Base-by-base conservation (phyloP, 37 sponge, comb jelly and placozoan species). In the Aplysina aerophoba region DNA sequence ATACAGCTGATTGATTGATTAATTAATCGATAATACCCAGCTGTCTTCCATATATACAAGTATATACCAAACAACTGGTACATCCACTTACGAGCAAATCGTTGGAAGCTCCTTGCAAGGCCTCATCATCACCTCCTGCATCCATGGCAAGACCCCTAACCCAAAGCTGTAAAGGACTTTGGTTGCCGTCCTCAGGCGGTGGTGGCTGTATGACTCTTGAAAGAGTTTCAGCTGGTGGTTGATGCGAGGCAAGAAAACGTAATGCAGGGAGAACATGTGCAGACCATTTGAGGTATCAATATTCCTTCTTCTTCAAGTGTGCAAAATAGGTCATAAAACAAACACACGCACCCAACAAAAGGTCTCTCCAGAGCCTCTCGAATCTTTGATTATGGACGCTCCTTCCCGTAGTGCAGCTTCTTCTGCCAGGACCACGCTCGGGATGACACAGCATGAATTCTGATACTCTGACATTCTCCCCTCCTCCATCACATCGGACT, bases 321-420 rank as follows among this genome's bases (percentile, higher is more conserved):
- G n/a, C n/a, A n/a, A n/a, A n/a, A n/a, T n/a, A n/a, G n/a, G n/a
- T n/a, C n/a, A n/a, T n/a, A n/a, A n/a, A n/a, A n/a, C n/a, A n/a
- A n/a, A n/a, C n/a, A n/a, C n/a, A n/a, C n/a, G n/a, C n/a, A n/a
- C n/a, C n/a, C n/a, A n/a, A n/a, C n/a, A n/a, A n/a, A 1, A 91
- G 67, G 55, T 91, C 92, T 20, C 82, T 17, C 88, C 91, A 91
- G n/a, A 91, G 59, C 21, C 88, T 44, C 65, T 88, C 89, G n/a
- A 92, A 85, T 75, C 83, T 27, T 53, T 92, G 92, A 69, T 91
- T 91, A 81, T 92, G 92, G 28, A 84, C 59, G 62, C 86, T 85
- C 24, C 64, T 59, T 22, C 90, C 87, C 25, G 68, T 77, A 37
- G 87, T 90, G 55, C 83, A 73, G 19, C 72, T 66, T 12, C 63